phyloP scores from a whole-genome alignment of 2,888 invertebrate genomes.

The Ochropacha duplaris region DNA sequence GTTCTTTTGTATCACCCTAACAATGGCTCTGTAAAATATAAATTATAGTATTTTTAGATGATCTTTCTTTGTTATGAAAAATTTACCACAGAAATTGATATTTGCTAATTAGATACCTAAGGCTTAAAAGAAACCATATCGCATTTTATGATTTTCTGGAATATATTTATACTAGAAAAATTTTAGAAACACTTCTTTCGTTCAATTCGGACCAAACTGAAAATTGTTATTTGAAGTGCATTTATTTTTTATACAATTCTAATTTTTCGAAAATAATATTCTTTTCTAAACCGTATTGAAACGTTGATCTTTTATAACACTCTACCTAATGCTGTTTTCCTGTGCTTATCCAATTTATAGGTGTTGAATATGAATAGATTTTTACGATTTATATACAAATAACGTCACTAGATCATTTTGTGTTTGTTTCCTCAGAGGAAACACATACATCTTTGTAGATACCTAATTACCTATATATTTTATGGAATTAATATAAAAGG shows the following conservation, averaged over 20 bases:
- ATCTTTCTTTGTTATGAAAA: conserved; percentile 73
- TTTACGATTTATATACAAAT: conserved; percentile 30
- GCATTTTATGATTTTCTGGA: conserved; percentile 13
- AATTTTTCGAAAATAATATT: conserved; percentile 20
- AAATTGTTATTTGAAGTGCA: conserved; percentile 41
- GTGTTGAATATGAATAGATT: conserved; percentile 57
- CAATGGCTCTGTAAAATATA: conserved; percentile 41
- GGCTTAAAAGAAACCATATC: conserved; percentile 62
- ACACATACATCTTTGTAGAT: conserved; percentile 8
- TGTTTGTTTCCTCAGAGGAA: conserved; percentile 23
- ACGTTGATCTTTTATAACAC: conserved; percentile 54
- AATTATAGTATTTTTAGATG: conserved; percentile 78
- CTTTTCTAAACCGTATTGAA: conserved; percentile 35
- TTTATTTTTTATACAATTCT: conserved; percentile 46
- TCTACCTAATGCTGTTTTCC: conserved; percentile 47
- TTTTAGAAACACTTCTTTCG: conserved; percentile 18
- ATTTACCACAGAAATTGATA: conserved; percentile 60
- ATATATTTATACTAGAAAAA: conserved; percentile 5
- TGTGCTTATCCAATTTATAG: conserved; percentile 55
- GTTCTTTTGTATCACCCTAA: conserved; percentile 44
- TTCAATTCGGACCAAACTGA: conserved; percentile 64
- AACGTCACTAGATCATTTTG: conserved; percentile 12
- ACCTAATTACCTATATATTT: too few relatives aligned
- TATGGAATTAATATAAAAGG: too few relatives aligned
- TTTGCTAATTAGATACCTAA: conserved; percentile 57